A percentile compares a stretch with the other conserved stretches of the same genome.
Conservation (phyloP, 2,888 invertebrate species). For the Scelioninae gen. 2 region DNA sequence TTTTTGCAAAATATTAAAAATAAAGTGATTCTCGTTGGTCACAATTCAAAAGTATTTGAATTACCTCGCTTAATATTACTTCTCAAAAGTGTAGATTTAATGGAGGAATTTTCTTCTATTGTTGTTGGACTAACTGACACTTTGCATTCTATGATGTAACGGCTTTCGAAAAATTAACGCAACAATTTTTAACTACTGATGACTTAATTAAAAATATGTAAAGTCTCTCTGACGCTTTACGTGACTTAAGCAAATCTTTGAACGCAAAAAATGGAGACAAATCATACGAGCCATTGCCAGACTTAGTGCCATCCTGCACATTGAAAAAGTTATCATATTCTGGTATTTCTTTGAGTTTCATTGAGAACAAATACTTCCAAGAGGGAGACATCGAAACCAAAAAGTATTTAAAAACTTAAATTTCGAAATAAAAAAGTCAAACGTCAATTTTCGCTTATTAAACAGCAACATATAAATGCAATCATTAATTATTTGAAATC, state of each 20-base stretch:
- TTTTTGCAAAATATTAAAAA: too few species aligned
- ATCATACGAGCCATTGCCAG: not conserved
- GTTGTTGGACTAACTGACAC: too few species aligned
- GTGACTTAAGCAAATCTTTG: not conserved
- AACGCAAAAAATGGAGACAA: not conserved
- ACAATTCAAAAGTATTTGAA: too few species aligned
- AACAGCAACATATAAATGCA: constrained; percentile 1
- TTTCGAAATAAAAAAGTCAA: not conserved
- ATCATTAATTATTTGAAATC: not conserved
- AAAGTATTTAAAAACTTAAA: not conserved
- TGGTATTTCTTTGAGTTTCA: constrained; percentile 1
- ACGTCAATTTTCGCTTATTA: not conserved
- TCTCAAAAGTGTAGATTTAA: too few species aligned
- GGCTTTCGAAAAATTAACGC: not conserved
- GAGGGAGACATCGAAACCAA: not conserved
- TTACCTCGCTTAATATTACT: too few species aligned
- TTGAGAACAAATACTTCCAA: not conserved
- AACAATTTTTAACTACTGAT: not conserved
- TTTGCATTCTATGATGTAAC: too few species aligned
- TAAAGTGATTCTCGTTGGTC: too few species aligned
- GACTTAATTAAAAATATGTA: not conserved
- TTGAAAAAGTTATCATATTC: not conserved
- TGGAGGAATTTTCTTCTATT: too few species aligned
- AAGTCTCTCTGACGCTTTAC: not conserved
- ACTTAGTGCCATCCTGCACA: not conserved